Conservation (phyloP, 2,888 invertebrate genomes). For the Hydroisotoma schaefferi region DNA sequence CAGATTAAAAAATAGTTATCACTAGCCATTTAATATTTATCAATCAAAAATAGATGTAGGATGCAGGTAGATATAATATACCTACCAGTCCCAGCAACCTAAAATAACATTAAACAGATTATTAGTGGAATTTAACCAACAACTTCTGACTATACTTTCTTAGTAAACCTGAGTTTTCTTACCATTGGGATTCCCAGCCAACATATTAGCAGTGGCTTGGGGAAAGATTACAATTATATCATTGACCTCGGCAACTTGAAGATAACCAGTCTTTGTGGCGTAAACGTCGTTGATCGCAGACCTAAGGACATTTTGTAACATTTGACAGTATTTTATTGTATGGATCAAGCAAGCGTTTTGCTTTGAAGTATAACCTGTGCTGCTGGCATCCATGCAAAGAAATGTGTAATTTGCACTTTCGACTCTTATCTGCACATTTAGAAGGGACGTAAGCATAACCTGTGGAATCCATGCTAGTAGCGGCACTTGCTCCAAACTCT, state of each 20-base stretch:
- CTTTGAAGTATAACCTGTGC: slow-evolving; percentile 35
- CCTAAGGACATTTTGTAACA: too few species aligned
- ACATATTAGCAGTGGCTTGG: slow-evolving; percentile 30
- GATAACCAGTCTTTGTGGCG: slow-evolving; percentile 37
- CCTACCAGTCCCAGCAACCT: neutral
- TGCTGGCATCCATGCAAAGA: slow-evolving; percentile 48
- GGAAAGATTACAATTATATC: slow-evolving; percentile 45
- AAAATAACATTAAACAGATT: too few species aligned
- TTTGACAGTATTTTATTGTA: too few species aligned
- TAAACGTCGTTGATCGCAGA: slow-evolving; percentile 31
- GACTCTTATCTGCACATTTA: slow-evolving; percentile 33
- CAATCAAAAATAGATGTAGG: neutral
- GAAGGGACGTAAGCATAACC: slow-evolving; percentile 46
- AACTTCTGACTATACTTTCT: too few species aligned
- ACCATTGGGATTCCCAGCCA: slow-evolving; percentile 32
- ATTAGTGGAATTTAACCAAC: too few species aligned
- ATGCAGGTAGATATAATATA: too few species aligned
- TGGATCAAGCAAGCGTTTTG: neutral
- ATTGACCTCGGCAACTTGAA: slow-evolving; percentile 43
- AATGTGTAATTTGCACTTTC: slow-evolving; percentile 43
- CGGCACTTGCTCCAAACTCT: slow-evolving; percentile 37
- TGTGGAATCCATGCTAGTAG: slow-evolving; percentile 34
- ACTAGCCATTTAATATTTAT: too few species aligned
- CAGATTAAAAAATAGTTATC: too few species aligned
- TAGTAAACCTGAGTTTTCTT: neutral